These are phyloP conservation scores for Rhamphomyia laevipes DNA, from an alignment of 2,888 invertebrate genomes.

Conservation along the genomic window DNA sequence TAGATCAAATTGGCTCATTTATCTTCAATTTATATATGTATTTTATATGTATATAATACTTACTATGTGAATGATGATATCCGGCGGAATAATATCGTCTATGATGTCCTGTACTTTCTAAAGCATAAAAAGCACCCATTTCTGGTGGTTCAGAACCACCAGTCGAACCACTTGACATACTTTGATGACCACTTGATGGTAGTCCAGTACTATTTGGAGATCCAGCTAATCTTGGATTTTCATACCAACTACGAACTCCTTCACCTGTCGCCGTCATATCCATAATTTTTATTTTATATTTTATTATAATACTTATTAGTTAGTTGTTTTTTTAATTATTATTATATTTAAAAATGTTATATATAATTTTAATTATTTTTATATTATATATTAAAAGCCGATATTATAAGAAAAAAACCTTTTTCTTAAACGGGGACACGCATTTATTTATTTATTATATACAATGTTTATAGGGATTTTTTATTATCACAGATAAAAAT, in stretches of 20 bases:
- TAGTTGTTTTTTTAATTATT: not conserved
- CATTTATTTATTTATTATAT: too few species aligned
- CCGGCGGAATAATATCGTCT: constrained; percentile 37
- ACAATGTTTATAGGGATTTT: too few species aligned
- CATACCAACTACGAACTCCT: constrained; percentile 40
- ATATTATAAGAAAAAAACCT: too few species aligned
- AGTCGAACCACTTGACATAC: constrained; percentile 28
- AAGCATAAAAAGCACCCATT: constrained; percentile 39
- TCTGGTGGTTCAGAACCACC: constrained; percentile 32
- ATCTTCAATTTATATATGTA: too few species aligned
- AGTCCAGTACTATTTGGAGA: constrained; percentile 36
- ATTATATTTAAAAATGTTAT: too few species aligned
- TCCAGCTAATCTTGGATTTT: constrained; percentile 37
- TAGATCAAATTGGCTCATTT: too few species aligned
- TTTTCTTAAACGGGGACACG: too few species aligned
- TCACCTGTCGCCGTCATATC: constrained; percentile 41
- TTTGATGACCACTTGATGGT: constrained; percentile 31
- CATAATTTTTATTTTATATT: constrained; percentile 21
- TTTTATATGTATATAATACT: constrained; percentile 19
- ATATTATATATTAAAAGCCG: too few species aligned
- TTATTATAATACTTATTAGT: not conserved
- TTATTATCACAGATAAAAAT: too few species aligned
- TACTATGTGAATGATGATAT: constrained; percentile 33
- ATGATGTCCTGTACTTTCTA: constrained; percentile 38
- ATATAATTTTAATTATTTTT: too few species aligned